Evolutionary conservation across 2,888 invertebrate genomes (phyloP), one percentile per base, ranked within the genome.

Genomic region (Scaptomyza cyrtandrae): DNA sequence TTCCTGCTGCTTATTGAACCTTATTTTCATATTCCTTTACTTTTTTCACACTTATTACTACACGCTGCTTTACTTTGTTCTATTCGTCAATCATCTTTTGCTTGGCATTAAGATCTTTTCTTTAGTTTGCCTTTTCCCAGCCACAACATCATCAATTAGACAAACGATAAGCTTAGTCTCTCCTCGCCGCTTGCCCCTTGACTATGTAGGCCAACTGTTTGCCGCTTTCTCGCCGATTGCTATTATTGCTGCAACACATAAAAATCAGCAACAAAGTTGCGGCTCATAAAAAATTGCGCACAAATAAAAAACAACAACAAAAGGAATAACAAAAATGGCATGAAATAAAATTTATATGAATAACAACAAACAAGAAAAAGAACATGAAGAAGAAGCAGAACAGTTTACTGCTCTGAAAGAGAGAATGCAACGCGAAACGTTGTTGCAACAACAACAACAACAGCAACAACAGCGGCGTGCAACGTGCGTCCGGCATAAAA

Each of bases 321-420:
- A n/a, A 68, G 11, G 59, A 88, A 88, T 83, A 35, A 35, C 35
- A 68, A n/a, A 62, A 88, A 88, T 83, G 70, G 87, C 68, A 69
- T 77, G 89, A 78, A 88, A 86, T 88, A 82, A 88, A 85, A 85
- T 85, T 82, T 85, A 88, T 87, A 87, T 86, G 86, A 85, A 88
- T 85, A 86, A 79, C 89, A 84, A 86, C 41, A 67, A 81, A 55
- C 89, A 69, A 45, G 48, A 62, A 14, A 37, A 55, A 24, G 37
- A 60, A 24, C 39, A 63, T 14, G 6, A 10, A 44, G 48, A 48
- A 46, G 45, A 75, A 70, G 62, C 71, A 82, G 60, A 86, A 85
- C 83, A 71, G 88, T 82, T 88, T 82, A 88, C 83, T 59, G 83
- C 88, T 65, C 65, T 67, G n/a, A n/a, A 37, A 16, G 53, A 44